These are phyloP conservation scores for Ethmia dodecea DNA, from an alignment of 2,888 invertebrate genomes.

Conservation along the genomic window DNA sequence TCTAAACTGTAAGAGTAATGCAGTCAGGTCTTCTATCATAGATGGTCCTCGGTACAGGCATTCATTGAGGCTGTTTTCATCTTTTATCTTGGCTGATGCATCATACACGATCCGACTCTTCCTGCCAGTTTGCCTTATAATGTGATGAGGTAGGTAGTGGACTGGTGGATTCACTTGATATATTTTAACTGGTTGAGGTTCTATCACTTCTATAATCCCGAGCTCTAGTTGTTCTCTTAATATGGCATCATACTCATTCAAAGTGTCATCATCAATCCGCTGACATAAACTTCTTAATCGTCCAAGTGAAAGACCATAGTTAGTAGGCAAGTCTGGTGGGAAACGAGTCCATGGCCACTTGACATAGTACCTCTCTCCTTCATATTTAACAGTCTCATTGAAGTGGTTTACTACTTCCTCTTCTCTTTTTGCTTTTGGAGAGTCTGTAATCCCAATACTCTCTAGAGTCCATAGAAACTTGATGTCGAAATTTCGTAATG, in stretches of 20 bases:
- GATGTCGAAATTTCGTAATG: too few relatives aligned
- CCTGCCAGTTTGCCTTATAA: slow-evolving; percentile 5
- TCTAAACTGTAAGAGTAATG: slow-evolving; percentile 12
- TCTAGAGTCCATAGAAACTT: too few relatives aligned
- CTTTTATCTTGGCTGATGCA: slow-evolving; percentile 1
- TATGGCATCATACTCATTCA: slow-evolving; percentile 8
- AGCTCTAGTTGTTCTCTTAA: slow-evolving; percentile 7
- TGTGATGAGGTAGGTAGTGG: slow-evolving; percentile 13
- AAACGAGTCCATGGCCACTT: slow-evolving; percentile 19
- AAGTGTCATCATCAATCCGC: slow-evolving; percentile 1
- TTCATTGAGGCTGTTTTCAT: slow-evolving; percentile 7
- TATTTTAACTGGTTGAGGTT: not conserved
- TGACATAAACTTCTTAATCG: slow-evolving; percentile 11
- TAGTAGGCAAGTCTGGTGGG: slow-evolving; percentile 14
- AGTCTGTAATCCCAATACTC: too few relatives aligned
- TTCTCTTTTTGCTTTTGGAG: too few relatives aligned
- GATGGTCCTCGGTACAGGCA: slow-evolving; percentile 5
- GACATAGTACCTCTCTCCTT: slow-evolving; percentile 13
- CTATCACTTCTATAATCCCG: slow-evolving; percentile 6
- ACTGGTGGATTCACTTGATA: not conserved
- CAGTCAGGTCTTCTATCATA: slow-evolving; percentile 1
- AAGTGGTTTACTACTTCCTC: too few relatives aligned
- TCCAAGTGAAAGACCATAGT: slow-evolving; percentile 15
- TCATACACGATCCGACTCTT: slow-evolving; percentile 15
- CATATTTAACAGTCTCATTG: too few relatives aligned